Evolutionary conservation across 2,113 vertebrate species (phyloP).

Genomic region (Columbina picui): DNA sequence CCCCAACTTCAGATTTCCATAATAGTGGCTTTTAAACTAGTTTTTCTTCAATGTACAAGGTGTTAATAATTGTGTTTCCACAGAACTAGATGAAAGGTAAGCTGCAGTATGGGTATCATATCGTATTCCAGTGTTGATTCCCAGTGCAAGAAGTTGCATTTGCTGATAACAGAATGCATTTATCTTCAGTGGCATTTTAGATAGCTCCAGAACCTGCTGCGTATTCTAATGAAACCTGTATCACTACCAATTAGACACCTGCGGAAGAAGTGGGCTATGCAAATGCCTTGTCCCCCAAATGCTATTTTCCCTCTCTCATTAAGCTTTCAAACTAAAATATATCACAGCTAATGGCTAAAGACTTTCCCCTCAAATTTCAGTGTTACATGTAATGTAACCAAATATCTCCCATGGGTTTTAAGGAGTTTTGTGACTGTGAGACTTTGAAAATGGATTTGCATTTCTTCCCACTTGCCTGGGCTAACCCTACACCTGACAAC

Average conservation of each 20-base stretch:
- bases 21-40: neutral
- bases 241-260: conserved; percentile 65
- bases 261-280: conserved; percentile 51
- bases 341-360: conserved; percentile 29
- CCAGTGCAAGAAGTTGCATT: neutral
- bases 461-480: neutral
- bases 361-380: conserved; percentile 18
- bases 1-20: neutral
- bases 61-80: neutral
- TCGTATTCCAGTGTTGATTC: neutral
- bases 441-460: neutral
- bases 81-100: neutral
- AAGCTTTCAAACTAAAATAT: conserved; percentile 58
- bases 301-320: conserved; percentile 50
- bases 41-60: neutral
- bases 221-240: conserved; percentile 61
- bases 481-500: neutral
- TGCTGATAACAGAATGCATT: conserved; percentile 38
- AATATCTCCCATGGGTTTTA: conserved; percentile 9
- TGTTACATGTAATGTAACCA: neutral
- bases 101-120: neutral
- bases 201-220: conserved; percentile 40
- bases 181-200: conserved; percentile 24
- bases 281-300: conserved; percentile 38
- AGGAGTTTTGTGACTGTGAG: neutral